Evolutionary conservation across 2,888 invertebrate genomes (phyloP), one percentile per base, ranked within the genome.

Genomic region (Vesta saturnalis): DNA sequence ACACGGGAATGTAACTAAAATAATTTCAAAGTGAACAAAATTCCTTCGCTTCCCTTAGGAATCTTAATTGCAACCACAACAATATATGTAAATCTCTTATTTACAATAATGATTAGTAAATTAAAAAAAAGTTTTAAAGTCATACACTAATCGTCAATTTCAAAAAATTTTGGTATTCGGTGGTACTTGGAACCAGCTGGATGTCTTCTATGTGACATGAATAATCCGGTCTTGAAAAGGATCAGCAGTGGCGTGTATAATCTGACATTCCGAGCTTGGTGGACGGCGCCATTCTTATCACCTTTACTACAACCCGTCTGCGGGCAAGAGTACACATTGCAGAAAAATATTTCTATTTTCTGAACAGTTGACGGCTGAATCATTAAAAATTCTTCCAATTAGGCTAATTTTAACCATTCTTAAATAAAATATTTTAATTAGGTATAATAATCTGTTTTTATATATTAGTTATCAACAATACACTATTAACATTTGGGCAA

Each of bases 281-380:
- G 72, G 74, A 70, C 74, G 76, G 76, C 76, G 76, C 76, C 76
- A 67, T 63, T 68, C 74, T 75, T 76, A 76, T 76, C 76, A 75
- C 72, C 72, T 70, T 67, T 68, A 64, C 59, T 64, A 67, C 67
- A 70, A 62, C 64, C 64, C 64, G 70, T 70, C 69, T 70, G 69
- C 65, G 60, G 66, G 59, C 69, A 23, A 65, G n/a, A 35, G 59
- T 61, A 66, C 62, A 70, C 66, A 66, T 70, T 70, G 69, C 69
- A 66, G 69, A 70, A 70, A 52, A 52, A 52, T 19, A 8, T 19
- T 52, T 52, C 52, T 52, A n/a, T n/a, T n/a, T n/a, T n/a, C n/a
- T n/a, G n/a, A n/a, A n/a, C n/a, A n/a, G 43, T 49, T 21, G 21
- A 21, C 4, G 21, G 19, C 6, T 52, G 52, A 52, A 52, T 52